Conservation (phyloP, 2,888 invertebrate genomes). For the Drosophila mimetica region DNA sequence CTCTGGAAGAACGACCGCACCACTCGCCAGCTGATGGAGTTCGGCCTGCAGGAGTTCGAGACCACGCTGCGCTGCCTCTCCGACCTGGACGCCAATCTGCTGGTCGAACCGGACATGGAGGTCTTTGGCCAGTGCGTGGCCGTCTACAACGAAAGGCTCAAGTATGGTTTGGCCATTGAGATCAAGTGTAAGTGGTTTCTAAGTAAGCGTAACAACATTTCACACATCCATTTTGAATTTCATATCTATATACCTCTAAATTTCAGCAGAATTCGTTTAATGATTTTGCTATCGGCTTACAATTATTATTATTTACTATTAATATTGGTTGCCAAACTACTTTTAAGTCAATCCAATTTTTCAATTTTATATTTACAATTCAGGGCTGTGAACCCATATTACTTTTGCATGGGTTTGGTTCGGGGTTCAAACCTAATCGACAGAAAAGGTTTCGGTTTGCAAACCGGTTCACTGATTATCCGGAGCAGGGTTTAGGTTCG, state of each 20-base stretch:
- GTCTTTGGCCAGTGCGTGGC: slow-evolving; percentile 90
- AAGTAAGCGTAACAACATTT: not conserved
- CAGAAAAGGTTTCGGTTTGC: too few relatives aligned
- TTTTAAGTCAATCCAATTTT: too few relatives aligned
- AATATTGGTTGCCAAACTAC: too few relatives aligned
- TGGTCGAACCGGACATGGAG: slow-evolving; percentile 90
- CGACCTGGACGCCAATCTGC: slow-evolving; percentile 90
- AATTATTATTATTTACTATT: too few relatives aligned
- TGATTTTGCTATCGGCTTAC: not conserved
- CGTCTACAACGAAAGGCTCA: slow-evolving; percentile 92
- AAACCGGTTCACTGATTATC: too few relatives aligned
- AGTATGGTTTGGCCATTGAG: slow-evolving; percentile 93
- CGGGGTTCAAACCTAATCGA: too few relatives aligned
- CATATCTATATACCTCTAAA: not conserved
- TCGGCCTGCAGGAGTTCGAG: slow-evolving; percentile 91
- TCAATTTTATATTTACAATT: too few relatives aligned
- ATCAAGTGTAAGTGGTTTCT: slow-evolving; percentile 87
- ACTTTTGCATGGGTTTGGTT: too few relatives aligned
- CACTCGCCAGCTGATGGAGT: slow-evolving; percentile 90
- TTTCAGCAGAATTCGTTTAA: not conserved
- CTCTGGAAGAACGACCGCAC: slow-evolving; percentile 94
- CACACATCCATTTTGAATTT: not conserved
- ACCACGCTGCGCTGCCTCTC: slow-evolving; percentile 89
- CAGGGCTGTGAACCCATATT: too few relatives aligned
- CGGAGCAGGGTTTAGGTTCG: too few relatives aligned